Base-by-base conservation (phyloP, 2,888 invertebrate genomes). In the Dryocosmus kuriphilus region DNA sequence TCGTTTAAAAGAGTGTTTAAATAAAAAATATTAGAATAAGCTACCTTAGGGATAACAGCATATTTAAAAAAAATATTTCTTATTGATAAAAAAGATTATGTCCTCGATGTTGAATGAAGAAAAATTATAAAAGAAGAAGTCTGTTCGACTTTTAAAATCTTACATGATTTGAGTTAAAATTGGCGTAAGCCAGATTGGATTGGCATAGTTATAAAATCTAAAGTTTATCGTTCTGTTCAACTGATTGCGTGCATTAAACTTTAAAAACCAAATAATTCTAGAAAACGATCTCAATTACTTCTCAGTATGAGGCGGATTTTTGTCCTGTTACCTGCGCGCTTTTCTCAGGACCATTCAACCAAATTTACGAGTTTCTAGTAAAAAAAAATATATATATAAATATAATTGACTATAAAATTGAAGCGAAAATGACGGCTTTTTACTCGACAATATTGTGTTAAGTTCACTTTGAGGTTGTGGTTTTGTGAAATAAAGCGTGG, bases 341-440 rank as follows among this genome's bases (percentile, higher is more conserved):
- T 67, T 67, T 67, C 24, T 67, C 16, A 19, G 46, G 67, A 51
- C 19, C 19, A 51, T 51, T 51, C 41, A 24, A 67, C 46, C 24
- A 27, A 67, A 67, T 67, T 67, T 67, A 67, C 46, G 67, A 67
- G 46, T 46, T 51, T 46, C 41, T 67, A 46, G 46, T 46, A 67
- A n/a, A n/a, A n/a, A n/a, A n/a, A n/a, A n/a, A n/a, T n/a, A n/a
- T n/a, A n/a, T n/a, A n/a, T n/a, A n/a, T n/a, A n/a, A n/a, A n/a
- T n/a, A n/a, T n/a, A n/a, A 46, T 38, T 2, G 7, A 41, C 41
- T 65, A 41, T 22, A 41, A 65, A 41, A 41, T 65, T 41, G 8
- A 8, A 62, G 61, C 30, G 32, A 35, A 62, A 30, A 62, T 32
- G 8, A 62, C 30, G 9, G n/a, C 2, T 62, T 62, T 63, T 38